Base-by-base conservation (phyloP, 1,140 invertebrate genomes). In the Dendroctonus valens region DNA sequence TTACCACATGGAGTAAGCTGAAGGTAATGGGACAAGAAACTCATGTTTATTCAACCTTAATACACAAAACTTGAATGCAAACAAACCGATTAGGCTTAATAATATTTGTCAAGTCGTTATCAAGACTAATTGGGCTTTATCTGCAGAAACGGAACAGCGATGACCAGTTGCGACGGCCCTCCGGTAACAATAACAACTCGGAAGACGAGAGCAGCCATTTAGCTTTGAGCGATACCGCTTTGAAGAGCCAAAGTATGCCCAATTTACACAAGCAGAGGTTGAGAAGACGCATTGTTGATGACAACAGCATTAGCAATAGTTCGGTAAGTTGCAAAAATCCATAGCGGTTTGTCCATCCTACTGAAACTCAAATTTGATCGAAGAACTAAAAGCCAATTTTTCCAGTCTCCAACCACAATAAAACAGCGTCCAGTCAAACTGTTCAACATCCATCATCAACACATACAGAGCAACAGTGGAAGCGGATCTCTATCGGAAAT, bases 1-100 rank as follows among this genome's bases (percentile, higher is more conserved):
- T 91, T 74, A 93, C 90, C 50, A 91, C 91, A 5, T 90, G 91
- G 90, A 89, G 89, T 79, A 92, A 92, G 76, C 79, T 93, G 69
- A 90, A 90, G 65, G 65, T 67, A 41, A 50, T 26, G 26, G 3
- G 26, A 26, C 26, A 3, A 26, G 26, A 26, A 26, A 26, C 26
- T 26, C 26, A 26, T 2, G 3, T 26, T 26, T 26, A 26, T 26
- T 3, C 26, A 26, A 26, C 26, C 26, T 26, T 26, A 2, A 26
- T 26, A 3, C 26, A 26, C 26, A 26, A 26, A 26, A 26, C 26
- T 26, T 26, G 26, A 26, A 26, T 26, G 26, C 26, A 26, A 1
- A 26, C 26, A 26, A 26, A 26, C 26, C 1, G 26, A 26, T 26
- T 26, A 26, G 26, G 26, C 26, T 26, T 26, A 26, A 26, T 26